Conservation (phyloP, 2,888 invertebrate genomes). For the Lepidocyrtoides sp. region DNA sequence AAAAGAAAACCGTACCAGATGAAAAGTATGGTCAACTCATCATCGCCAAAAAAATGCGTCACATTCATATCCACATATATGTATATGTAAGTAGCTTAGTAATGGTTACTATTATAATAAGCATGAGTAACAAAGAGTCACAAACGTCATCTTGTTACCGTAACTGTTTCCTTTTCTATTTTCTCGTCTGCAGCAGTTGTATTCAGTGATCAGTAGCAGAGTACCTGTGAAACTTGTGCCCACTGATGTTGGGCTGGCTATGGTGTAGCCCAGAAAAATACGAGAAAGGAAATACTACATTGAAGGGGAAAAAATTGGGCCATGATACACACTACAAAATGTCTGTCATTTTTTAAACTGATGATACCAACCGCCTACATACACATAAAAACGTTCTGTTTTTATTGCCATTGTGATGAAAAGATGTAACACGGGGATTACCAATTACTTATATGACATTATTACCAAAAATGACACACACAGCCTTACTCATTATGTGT, state of each 20-base stretch:
- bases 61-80: neutral
- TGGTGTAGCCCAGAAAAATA: neutral
- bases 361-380: constrained; percentile 17
- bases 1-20: neutral
- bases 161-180: constrained; percentile 37
- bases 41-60: constrained; percentile 3
- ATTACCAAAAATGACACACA: constrained; percentile 12
- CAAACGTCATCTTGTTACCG: constrained; percentile 56
- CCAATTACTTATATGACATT: constrained; percentile 33
- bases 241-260: neutral
- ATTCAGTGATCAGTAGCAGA: neutral
- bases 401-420: neutral
- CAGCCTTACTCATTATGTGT: neutral
- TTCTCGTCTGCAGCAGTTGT: neutral
- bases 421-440: constrained; percentile 3
- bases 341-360: neutral
- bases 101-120: neutral
- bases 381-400: neutral
- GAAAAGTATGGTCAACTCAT: constrained; percentile 23
- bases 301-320: neutral
- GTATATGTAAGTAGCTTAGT: neutral
- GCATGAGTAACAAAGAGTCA: constrained; percentile 6
- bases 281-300: constrained; percentile 45
- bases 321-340: neutral
- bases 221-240: neutral